Evolutionary conservation across 2,113 vertebrate species (phyloP).

Genomic region (Syngnathoides biaculeatus): DNA sequence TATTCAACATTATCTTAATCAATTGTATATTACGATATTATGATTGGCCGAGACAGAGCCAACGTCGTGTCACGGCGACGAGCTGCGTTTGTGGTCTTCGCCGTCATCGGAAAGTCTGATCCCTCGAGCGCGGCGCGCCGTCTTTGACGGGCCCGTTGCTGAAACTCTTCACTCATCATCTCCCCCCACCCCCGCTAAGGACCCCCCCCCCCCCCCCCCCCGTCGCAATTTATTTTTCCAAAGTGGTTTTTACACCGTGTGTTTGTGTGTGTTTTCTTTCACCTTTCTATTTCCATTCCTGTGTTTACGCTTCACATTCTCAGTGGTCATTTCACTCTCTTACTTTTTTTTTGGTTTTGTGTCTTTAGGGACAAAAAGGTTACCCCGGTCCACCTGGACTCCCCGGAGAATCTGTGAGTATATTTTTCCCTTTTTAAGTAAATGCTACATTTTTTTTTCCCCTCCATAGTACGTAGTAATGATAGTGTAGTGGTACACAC

Average conservation of each 20-base stretch:
- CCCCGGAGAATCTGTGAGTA: slow-evolving; percentile 91
- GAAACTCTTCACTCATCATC: slow-evolving; percentile 17
- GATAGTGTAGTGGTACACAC: no score
- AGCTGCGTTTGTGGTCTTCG: slow-evolving; percentile 12
- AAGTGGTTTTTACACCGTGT: slow-evolving; percentile 6
- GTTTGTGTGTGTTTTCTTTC: slow-evolving; percentile 14
- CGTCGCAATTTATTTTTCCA: not conserved
- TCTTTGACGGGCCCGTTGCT: slow-evolving; percentile 17
- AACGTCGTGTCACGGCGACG: not conserved
- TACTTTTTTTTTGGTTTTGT: slow-evolving; percentile 12
- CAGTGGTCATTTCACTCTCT: not conserved
- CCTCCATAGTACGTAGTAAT: not conserved
- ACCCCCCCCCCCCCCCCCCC: not conserved
- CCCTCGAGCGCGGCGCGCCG: slow-evolving; percentile 39
- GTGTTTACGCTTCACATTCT: slow-evolving; percentile 4
- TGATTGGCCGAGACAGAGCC: not conserved
- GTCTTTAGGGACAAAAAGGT: slow-evolving; percentile 86
- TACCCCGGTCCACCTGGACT: slow-evolving; percentile 89
- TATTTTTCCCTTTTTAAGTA: not conserved
- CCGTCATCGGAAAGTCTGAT: slow-evolving; percentile 59
- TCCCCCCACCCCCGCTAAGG: slow-evolving; percentile 1
- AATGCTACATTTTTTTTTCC: not conserved
- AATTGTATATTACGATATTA: not conserved
- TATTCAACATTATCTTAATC: no score
- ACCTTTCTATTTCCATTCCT: not conserved